Evolutionary conservation across 2,113 vertebrate species (phyloP).

Genomic region (Burhinus bistriatus): DNA sequence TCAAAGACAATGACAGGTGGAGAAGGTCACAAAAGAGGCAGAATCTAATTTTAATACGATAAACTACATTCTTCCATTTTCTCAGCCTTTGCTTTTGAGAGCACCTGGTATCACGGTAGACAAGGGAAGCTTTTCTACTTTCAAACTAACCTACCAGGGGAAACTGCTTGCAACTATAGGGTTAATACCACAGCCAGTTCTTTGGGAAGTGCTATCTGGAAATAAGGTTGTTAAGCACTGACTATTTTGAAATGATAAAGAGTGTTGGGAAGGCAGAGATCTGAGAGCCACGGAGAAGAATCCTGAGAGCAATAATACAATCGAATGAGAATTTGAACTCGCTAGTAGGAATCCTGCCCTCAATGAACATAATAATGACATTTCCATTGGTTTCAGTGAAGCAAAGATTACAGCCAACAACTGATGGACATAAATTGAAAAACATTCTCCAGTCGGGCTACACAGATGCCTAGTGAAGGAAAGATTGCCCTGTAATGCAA

Average conservation of each 20-base stretch:
- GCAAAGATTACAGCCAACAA: background rate
- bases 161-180: background rate
- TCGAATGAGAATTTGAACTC: background rate
- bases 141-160: background rate
- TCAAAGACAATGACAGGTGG: background rate
- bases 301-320: background rate
- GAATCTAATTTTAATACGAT: background rate
- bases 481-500: background rate
- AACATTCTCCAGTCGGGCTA: background rate
- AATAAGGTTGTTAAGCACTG: background rate
- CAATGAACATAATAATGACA: background rate
- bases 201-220: background rate
- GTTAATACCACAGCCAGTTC: background rate
- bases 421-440: background rate
- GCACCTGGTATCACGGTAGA: background rate
- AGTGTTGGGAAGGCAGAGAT: background rate
- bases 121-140: background rate
- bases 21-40: background rate
- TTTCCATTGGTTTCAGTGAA: constrained; percentile 16
- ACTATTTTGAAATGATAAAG: background rate
- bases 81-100: background rate
- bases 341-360: background rate
- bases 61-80: constrained; percentile 9
- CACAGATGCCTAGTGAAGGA: background rate
- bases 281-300: background rate